Evolutionary conservation across 2,888 invertebrate species (phyloP).

Genomic region (Nebria salina): DNA sequence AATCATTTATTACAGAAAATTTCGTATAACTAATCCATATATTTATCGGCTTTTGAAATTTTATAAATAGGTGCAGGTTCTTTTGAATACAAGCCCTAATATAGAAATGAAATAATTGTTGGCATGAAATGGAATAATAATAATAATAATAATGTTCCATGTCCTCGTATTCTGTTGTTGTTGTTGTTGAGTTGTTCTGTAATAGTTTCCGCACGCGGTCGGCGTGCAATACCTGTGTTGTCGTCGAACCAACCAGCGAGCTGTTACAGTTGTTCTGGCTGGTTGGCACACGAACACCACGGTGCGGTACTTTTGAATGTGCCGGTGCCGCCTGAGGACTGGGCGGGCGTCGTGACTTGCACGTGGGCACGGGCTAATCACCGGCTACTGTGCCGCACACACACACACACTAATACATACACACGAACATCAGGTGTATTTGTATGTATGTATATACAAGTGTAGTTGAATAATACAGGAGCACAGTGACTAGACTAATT

Average conservation of each 20-base stretch:
- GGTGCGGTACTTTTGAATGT: background rate
- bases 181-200: no score
- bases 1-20: no score
- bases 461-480: background rate
- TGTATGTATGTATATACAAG: background rate
- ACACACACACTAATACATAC: background rate
- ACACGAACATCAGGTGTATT: background rate
- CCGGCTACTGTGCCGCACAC: conserved; percentile 27
- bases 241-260: background rate
- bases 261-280: background rate
- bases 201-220: no score
- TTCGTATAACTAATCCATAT: no score
- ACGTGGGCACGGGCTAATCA: conserved; percentile 55
- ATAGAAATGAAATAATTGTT: no score
- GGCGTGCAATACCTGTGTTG: background rate
- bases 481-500: conserved; percentile 31
- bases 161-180: no score
- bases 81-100: no score
- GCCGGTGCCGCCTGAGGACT: conserved; percentile 49
- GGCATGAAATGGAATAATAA: no score
- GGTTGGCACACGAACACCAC: background rate
- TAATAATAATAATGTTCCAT: no score
- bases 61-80: no score
- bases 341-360: conserved; percentile 55
- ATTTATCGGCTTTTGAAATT: no score